Evolutionary conservation across 2,888 invertebrate genomes (phyloP), one percentile per base, ranked within the genome.

Genomic region (Epirrita christyi): DNA sequence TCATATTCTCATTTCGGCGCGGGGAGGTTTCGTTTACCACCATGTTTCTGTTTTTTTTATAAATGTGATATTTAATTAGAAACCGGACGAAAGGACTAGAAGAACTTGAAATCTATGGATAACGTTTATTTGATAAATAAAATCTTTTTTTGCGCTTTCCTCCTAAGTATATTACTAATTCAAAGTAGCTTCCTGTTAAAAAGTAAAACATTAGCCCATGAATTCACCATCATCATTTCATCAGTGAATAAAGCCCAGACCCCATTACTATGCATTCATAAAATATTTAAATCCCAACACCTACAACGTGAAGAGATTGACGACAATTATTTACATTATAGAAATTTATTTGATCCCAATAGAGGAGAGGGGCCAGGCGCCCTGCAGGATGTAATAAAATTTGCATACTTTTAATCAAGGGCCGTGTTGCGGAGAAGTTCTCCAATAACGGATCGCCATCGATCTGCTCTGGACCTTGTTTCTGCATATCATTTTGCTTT

Each of bases 341-440:
- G 64, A 72, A 72, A 74, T 74, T 71, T 66, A 72, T 68, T 70
- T 75, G 74, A 74, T 74, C 72, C 75, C 69, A 64, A 70, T 74
- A 65, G 65, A 67, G 64, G 65, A 67, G 77, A 78, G 78, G 71
- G 21, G 72, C 61, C 66, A 68, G 74, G 73, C 80, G 74, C 78
- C 83, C 86, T 76, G 78, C 80, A 81, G 80, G 81, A 85, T 85
- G 89, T 92, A 92, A 92, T 92, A 92, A 92, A 92, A 92, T 92
- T 92, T 92, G 92, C 92, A 92, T 92, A 92, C 92, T 92, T 92
- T 92, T 92, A 92, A 92, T 92, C 92, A 92, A 92, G 91, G 89
- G 81, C 85, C 91, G 85, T 92, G 92, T 92, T 92, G 92, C 83
- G 88, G 92, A 91, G 90, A 92, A 92, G 89, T 92, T 92, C 91